Percentiles rank a stretch among this genome's conserved stretches.
These are phyloP conservation scores for Tetragonula carbonaria DNA, from an alignment of 2,888 invertebrate species.

Conservation along the genomic window DNA sequence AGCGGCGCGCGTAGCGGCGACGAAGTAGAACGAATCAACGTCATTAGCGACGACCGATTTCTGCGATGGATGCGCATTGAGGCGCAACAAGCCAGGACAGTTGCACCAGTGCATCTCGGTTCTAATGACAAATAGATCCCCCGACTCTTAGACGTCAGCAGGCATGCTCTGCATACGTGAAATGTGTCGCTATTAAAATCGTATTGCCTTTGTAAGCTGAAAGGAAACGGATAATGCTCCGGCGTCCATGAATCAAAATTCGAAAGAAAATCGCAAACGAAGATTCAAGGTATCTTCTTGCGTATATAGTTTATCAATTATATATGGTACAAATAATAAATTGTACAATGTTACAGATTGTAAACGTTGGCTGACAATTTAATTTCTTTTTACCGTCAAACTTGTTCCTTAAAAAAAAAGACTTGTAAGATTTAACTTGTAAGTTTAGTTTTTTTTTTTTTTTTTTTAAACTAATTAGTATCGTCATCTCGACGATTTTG, in stretches of 20 bases:
- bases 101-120: slow-evolving; percentile 56
- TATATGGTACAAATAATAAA: not conserved
- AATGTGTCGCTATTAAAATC: slow-evolving; percentile 60
- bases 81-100: slow-evolving; percentile 44
- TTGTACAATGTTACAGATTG: no score
- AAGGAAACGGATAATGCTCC: slow-evolving; percentile 34
- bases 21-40: slow-evolving; percentile 77
- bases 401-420: no score
- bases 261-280: not conserved
- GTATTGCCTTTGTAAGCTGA: slow-evolving; percentile 33
- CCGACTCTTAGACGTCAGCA: slow-evolving; percentile 41
- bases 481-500: not conserved
- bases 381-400: no score
- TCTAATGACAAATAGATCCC: slow-evolving; percentile 72
- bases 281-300: not conserved
- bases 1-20: slow-evolving; percentile 31
- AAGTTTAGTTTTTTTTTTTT: no score
- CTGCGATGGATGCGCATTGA: slow-evolving; percentile 62
- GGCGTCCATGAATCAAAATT: not conserved
- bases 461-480: no score
- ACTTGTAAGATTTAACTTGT: no score
- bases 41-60: slow-evolving; percentile 72
- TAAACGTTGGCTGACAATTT: no score
- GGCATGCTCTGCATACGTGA: slow-evolving; percentile 49
- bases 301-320: not conserved